Conservation (phyloP, 2,797 vertebrate species). For the Eulemur rubriventer region DNA sequence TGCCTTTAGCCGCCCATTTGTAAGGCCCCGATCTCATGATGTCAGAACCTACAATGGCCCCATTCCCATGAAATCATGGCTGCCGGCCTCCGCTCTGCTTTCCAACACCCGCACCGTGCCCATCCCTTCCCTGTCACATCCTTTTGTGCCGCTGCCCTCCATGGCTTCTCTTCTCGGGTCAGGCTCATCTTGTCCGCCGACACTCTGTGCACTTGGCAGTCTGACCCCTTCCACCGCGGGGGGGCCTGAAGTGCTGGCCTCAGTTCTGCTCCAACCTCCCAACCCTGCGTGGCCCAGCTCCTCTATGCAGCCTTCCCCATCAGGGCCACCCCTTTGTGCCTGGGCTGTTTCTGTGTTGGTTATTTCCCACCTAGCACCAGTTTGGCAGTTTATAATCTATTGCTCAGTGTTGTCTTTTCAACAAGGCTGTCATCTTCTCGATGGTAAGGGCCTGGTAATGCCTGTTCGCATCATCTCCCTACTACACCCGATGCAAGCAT, state of each 20-base stretch:
- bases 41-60: not conserved
- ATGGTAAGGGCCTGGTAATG: not conserved
- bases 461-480: not conserved
- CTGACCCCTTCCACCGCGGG: not conserved
- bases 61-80: not conserved
- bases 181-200: not conserved
- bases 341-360: not conserved
- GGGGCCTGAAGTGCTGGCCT: not conserved
- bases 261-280: not conserved
- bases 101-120: rapidly evolving
- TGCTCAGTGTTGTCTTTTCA: not conserved
- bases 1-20: not conserved
- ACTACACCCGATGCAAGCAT: not conserved
- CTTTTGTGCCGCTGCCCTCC: not conserved
- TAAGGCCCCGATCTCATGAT: not conserved
- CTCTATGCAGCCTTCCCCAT: not conserved
- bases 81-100: not conserved
- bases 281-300: not conserved
- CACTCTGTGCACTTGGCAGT: no score
- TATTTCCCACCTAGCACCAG: not conserved
- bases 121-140: not conserved
- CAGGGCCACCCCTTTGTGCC: no score
- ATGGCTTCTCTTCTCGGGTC: not conserved
- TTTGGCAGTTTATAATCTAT: not conserved
- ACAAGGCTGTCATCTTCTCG: not conserved